Percentiles rank a stretch among this genome's conserved stretches.
Conservation (phyloP, 2,113 vertebrate genomes). For the Scophthalmus maximus region DNA sequence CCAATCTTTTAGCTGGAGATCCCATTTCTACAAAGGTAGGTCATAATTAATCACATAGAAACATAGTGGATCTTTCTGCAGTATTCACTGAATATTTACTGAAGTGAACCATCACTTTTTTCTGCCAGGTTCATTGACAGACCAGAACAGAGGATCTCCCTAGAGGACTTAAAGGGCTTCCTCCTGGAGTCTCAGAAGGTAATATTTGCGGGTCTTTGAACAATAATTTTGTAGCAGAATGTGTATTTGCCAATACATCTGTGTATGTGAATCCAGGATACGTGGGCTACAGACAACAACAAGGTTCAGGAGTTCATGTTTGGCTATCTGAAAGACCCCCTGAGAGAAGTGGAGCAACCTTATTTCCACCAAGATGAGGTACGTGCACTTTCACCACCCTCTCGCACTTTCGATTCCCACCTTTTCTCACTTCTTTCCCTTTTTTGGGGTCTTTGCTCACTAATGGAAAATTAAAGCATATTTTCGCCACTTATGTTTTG, state of each 20-base stretch:
- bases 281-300: constrained; percentile 91
- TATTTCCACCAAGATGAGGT: constrained; percentile 95
- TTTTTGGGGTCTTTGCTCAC: constrained; percentile 7
- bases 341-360: constrained; percentile 95
- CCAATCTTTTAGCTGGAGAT: constrained; percentile 88
- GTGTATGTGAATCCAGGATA: constrained; percentile 83
- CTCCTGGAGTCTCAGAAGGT: constrained; percentile 93
- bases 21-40: constrained; percentile 88
- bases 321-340: constrained; percentile 92
- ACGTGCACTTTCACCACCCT: constrained; percentile 13
- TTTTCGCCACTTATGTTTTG: constrained; percentile 40
- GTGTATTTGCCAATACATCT: neutral
- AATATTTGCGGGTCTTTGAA: neutral
- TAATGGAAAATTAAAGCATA: constrained; percentile 19
- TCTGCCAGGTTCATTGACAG: constrained; percentile 86
- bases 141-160: constrained; percentile 87
- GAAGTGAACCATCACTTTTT: constrained; percentile 24
- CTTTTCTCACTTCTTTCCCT: neutral
- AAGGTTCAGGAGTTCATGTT: constrained; percentile 97
- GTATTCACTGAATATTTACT: neutral
- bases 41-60: neutral
- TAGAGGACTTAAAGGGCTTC: constrained; percentile 92
- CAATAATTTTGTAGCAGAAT: neutral
- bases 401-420: neutral
- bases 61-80: constrained; percentile 4